phyloP scores from a whole-genome alignment of 2,113 vertebrate species.

The Scomber colias region DNA sequence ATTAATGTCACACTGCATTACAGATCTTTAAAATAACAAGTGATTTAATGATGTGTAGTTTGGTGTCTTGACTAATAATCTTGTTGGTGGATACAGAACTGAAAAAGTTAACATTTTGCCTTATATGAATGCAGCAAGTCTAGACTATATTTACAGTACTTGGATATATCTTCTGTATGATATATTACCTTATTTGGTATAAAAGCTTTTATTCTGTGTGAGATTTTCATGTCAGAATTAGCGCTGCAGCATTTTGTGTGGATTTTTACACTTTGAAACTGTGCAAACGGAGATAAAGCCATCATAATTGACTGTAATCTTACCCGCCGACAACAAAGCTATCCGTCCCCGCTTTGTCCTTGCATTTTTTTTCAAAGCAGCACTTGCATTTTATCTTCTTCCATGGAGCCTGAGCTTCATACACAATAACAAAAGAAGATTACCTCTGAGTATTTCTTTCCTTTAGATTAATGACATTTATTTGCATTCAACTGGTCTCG shows the following conservation, averaged over 20 bases:
- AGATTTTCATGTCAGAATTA: background rate
- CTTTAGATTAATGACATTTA: background rate
- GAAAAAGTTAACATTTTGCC: background rate
- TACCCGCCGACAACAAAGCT: background rate
- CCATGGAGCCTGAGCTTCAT: background rate
- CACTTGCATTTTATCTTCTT: background rate
- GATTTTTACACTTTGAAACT: background rate
- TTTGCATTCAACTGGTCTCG: constrained; percentile 13
- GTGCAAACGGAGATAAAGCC: no score
- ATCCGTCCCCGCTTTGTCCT: background rate
- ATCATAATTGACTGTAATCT: background rate
- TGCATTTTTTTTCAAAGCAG: background rate
- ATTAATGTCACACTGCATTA: background rate
- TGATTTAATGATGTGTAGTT: background rate
- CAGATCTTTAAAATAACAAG: background rate
- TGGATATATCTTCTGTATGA: no score
- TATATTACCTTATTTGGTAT: no score
- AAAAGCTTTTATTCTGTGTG: no score
- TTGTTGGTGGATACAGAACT: background rate
- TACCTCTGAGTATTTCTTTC: background rate
- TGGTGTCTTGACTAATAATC: background rate
- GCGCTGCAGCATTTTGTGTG: background rate
- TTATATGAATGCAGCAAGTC: background rate
- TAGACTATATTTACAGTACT: background rate
- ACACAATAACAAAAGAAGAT: background rate